Conservation (phyloP, 1,140 invertebrate genomes). For the Proales similis region DNA sequence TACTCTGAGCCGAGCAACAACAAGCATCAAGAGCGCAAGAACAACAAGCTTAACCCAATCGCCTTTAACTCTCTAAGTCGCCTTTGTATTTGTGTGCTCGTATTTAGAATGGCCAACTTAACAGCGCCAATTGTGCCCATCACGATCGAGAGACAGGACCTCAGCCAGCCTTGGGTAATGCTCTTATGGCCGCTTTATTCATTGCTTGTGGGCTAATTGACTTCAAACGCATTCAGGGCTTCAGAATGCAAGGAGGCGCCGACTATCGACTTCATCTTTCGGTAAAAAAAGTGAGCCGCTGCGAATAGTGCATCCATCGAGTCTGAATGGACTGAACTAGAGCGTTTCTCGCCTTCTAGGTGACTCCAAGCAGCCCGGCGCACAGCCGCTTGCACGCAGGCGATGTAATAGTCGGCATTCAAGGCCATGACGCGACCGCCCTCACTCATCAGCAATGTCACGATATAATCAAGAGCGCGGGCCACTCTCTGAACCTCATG, state of each 20-base stretch:
- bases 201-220: no score
- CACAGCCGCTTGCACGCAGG: slow-evolving; percentile 24
- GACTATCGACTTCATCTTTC: slow-evolving; percentile 25
- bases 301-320: no score
- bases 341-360: no score
- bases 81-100: no score
- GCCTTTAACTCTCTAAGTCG: no score
- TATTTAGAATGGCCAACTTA: slow-evolving; percentile 19
- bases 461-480: slow-evolving; percentile 29
- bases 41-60: no score
- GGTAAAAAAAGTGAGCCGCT: slow-evolving; percentile 29
- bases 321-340: no score
- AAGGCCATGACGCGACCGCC: slow-evolving; percentile 4
- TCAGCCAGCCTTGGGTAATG: slow-evolving; percentile 24
- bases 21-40: no score
- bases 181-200: no score
- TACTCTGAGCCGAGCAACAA: no score
- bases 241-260: slow-evolving; percentile 24
- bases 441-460: slow-evolving; percentile 21
- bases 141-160: slow-evolving; percentile 7
- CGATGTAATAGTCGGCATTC: slow-evolving; percentile 26
- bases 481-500: slow-evolving; percentile 8
- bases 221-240: no score
- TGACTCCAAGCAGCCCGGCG: slow-evolving; percentile 22
- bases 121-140: slow-evolving; percentile 32